A percentile compares a stretch with the other conserved stretches of the same genome.
Evolutionary conservation across 2,797 vertebrate species (phyloP).

Genomic region (Helostoma temminkii): DNA sequence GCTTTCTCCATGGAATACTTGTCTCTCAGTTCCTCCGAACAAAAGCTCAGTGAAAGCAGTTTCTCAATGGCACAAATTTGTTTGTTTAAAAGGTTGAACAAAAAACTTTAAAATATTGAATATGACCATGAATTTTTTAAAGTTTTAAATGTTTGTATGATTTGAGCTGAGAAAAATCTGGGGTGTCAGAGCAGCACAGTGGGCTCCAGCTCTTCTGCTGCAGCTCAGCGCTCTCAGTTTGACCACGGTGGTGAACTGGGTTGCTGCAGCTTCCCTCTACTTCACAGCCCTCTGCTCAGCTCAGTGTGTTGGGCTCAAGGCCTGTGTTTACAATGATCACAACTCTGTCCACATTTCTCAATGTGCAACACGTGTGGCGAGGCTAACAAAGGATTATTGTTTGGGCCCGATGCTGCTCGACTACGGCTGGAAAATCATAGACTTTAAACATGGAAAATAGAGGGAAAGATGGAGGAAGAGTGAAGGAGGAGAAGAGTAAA

Average conservation of each 20-base stretch:
- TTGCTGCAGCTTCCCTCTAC: not conserved
- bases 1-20: not conserved
- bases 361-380: slow-evolving; percentile 2
- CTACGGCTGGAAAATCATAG: slow-evolving; percentile 52
- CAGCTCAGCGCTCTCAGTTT: slow-evolving; percentile 1
- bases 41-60: not conserved
- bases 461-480: not conserved
- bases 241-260: slow-evolving; percentile 1
- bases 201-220: not conserved
- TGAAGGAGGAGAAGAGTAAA: not conserved
- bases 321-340: slow-evolving; percentile 55
- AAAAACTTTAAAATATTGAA: too few species aligned
- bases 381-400: slow-evolving; percentile 70
- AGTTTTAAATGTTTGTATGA: not conserved
- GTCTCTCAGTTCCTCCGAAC: not conserved
- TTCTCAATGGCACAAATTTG: not conserved
- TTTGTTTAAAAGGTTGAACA: not conserved
- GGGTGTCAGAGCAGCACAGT: not conserved
- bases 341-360: slow-evolving; percentile 35
- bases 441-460: slow-evolving; percentile 56
- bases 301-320: slow-evolving; percentile 5
- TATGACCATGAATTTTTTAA: rapidly evolving
- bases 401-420: slow-evolving; percentile 4
- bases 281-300: not conserved
- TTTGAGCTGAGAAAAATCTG: not conserved